Evolutionary conservation across 2,113 vertebrate genomes (phyloP).

Genomic region (Solea senegalensis): DNA sequence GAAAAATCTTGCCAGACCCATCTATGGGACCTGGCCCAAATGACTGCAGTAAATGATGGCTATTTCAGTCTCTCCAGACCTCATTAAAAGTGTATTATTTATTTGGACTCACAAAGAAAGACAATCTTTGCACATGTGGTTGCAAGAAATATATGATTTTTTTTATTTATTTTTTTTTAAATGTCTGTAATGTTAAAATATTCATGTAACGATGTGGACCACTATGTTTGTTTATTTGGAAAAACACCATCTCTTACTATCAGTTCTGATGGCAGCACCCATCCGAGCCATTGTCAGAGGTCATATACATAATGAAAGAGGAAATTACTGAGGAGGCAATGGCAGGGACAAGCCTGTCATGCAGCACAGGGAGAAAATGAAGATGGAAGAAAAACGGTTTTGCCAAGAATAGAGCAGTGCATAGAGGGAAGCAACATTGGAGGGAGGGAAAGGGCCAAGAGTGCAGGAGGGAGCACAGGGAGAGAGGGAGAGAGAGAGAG

Average conservation of each 20-base stretch:
- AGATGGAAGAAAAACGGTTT: slow-evolving; percentile 65
- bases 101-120: neutral
- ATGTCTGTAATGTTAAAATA: no score
- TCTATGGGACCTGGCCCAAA: neutral
- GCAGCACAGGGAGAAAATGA: slow-evolving; percentile 68
- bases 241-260: slow-evolving; percentile 13
- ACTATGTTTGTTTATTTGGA: slow-evolving; percentile 24
- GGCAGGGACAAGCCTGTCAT: slow-evolving; percentile 49
- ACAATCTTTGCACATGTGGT: no score
- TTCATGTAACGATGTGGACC: neutral
- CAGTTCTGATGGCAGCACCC: slow-evolving; percentile 41
- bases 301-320: slow-evolving; percentile 76
- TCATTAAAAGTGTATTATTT: slow-evolving; percentile 16
- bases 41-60: neutral
- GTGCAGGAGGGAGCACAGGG: slow-evolving; percentile 16
- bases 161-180: no score
- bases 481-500: slow-evolving; percentile 1
- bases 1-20: neutral
- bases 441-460: slow-evolving; percentile 44
- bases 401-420: slow-evolving; percentile 53
- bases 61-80: neutral
- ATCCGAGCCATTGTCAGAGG: slow-evolving; percentile 61
- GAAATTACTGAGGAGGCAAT: slow-evolving; percentile 61
- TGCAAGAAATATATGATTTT: no score
- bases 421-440: slow-evolving; percentile 35